phyloP scores from a whole-genome alignment of 2,797 vertebrate species.

The Sebastes variabilis region DNA sequence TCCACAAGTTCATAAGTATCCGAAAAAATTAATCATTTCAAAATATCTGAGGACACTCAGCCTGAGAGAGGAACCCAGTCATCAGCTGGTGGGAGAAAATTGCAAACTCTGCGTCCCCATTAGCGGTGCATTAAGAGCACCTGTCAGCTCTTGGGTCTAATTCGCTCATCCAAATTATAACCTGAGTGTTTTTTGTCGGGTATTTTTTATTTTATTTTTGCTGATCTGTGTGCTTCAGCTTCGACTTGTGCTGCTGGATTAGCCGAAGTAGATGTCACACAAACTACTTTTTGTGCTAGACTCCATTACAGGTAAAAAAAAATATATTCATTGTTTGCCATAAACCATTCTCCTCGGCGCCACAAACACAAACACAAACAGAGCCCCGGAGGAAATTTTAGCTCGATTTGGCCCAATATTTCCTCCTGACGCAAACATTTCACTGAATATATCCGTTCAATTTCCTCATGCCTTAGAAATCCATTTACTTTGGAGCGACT shows the following conservation, averaged over 20 bases:
- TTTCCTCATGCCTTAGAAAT: constrained; percentile 51
- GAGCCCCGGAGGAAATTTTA: constrained; percentile 46
- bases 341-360: constrained; percentile 16
- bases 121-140: constrained; percentile 57
- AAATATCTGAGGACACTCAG: constrained; percentile 22
- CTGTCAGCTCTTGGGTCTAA: constrained; percentile 58
- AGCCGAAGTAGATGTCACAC: not conserved
- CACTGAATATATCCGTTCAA: constrained; percentile 58
- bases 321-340: constrained; percentile 39
- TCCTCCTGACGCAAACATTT: constrained; percentile 54
- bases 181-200: not conserved
- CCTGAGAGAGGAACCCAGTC: not conserved
- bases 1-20: constrained; percentile 15
- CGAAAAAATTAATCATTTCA: not conserved
- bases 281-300: not conserved
- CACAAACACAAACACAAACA: constrained; percentile 18
- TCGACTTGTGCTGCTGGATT: not conserved
- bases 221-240: not conserved
- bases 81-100: constrained; percentile 37
- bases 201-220: not conserved
- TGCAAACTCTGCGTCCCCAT: constrained; percentile 46
- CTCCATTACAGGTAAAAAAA: constrained; percentile 10
- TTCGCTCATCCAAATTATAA: constrained; percentile 40
- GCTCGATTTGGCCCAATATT: constrained; percentile 43
- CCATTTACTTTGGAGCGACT: constrained; percentile 47